phyloP scores from a whole-genome alignment of 2,797 vertebrate species.

The Naso thynnoides region DNA sequence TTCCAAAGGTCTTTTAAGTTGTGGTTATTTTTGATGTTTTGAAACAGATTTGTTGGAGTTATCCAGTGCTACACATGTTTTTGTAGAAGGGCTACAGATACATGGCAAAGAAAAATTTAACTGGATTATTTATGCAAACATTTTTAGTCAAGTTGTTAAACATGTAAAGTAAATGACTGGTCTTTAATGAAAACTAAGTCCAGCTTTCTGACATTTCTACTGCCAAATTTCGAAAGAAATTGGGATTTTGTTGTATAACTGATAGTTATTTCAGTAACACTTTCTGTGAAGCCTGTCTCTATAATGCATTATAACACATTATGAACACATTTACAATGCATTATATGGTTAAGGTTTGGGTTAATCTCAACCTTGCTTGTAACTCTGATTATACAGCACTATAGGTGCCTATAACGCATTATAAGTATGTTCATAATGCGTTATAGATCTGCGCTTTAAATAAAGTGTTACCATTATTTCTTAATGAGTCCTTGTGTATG shows the following conservation, averaged over 20 bases:
- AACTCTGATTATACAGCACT: too few species aligned
- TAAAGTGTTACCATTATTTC: too few species aligned
- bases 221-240: background rate
- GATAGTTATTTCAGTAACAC: too few species aligned
- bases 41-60: background rate
- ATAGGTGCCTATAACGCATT: too few species aligned
- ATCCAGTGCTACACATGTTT: background rate
- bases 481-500: background rate
- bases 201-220: constrained; percentile 1
- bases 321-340: too few species aligned
- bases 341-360: too few species aligned
- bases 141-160: background rate
- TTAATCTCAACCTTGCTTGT: too few species aligned
- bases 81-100: background rate
- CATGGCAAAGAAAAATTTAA: background rate
- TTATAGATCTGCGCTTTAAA: too few species aligned
- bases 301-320: too few species aligned
- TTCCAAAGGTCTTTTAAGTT: background rate
- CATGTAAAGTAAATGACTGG: background rate
- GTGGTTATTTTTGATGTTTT: background rate
- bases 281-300: too few species aligned
- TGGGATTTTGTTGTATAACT: too few species aligned
- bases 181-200: background rate
- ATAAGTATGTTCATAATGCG: too few species aligned
- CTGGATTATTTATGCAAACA: constrained; percentile 1